Base-by-base conservation (phyloP, 2,113 vertebrate species). In the Oophaga pumilio region DNA sequence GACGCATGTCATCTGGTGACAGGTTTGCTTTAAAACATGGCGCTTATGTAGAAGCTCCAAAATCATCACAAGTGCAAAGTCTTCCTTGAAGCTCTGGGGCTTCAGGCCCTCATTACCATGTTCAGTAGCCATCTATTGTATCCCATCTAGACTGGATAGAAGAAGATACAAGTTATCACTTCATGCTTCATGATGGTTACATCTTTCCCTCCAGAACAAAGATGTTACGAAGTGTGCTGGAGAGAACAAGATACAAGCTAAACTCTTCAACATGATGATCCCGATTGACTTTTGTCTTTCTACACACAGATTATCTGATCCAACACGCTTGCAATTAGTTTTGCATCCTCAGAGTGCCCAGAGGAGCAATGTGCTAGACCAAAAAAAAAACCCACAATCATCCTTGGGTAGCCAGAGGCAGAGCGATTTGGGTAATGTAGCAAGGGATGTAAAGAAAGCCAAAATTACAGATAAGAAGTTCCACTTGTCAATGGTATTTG, bases 321-420 rank as follows among this genome's bases (percentile, higher is more conserved):
- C 33, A 33, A 71, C 68, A 71, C 17, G 68, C 68, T 14, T 71
- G 68, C 26, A 33, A 71, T 71, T 71, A 28, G 68, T 71, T 66
- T n/a, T 24, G 26, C 33, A 71, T 71, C 26, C 17, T 71, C 68
- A 33, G 68, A 17, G 26, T 17, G 26, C 68, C 26, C 26, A 1
- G 68, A 71, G 26, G 68, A 71, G 68, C 68, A 71, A 71, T 71
- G 26, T 71, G 68, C 68, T 33, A 33, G 26, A 71, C 68, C 68
- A 71, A 71, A 71, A 26, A 71, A 71, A 71, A 26, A 71, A 71
- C 33, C 11, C 68, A 17, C 15, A 14, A 71, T 71, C 22, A 71
- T 33, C 64, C 1, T 28, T 17, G 68, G 28, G 26, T 26, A 28
- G 68, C 68, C 20, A 1, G 14, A 71, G 26, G 68, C 26, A 33